These are phyloP conservation scores for Cyrtorhinus lividipennis DNA, from an alignment of 1,140 invertebrate genomes.

Conservation along the genomic window DNA sequence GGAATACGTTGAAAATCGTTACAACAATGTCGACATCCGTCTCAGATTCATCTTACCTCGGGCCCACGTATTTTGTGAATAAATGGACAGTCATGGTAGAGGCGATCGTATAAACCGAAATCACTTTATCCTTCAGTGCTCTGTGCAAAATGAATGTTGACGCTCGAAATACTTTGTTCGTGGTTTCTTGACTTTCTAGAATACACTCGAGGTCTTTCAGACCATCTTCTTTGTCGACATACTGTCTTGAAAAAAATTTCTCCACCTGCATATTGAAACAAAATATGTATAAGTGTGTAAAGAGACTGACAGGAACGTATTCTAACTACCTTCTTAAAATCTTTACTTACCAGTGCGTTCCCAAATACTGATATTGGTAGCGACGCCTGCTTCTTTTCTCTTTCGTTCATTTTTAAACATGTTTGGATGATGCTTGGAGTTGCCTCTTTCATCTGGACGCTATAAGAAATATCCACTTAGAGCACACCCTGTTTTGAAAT, in stretches of 20 bases:
- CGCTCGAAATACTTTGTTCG: conserved; percentile 62
- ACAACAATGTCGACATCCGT: too few relatives aligned
- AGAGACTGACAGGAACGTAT: too few relatives aligned
- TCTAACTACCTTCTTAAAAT: not conserved
- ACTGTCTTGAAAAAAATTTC: conserved; percentile 87
- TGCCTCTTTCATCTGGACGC: not conserved
- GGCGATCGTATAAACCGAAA: conserved; percentile 64
- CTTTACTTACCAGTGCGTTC: conserved; percentile 56
- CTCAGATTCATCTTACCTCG: conserved; percentile 50
- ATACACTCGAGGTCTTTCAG: conserved; percentile 42
- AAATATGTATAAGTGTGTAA: too few relatives aligned
- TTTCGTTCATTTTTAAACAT: conserved; percentile 59
- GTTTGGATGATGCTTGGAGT: not conserved
- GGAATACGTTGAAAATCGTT: too few relatives aligned
- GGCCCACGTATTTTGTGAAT: conserved; percentile 61
- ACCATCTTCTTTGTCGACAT: conserved; percentile 81
- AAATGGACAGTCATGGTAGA: conserved; percentile 62
- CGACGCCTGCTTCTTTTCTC: conserved; percentile 78
- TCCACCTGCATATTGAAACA: conserved; percentile 52
- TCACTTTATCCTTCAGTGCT: conserved; percentile 67
- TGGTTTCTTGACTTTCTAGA: conserved; percentile 11
- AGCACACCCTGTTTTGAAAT: too few relatives aligned
- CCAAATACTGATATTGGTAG: conserved; percentile 82
- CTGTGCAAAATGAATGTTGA: conserved; percentile 60
- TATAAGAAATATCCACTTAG: too few relatives aligned